Evolutionary conservation across 2,888 invertebrate species (phyloP).

Genomic region (Aspidiotus rigidus): DNA sequence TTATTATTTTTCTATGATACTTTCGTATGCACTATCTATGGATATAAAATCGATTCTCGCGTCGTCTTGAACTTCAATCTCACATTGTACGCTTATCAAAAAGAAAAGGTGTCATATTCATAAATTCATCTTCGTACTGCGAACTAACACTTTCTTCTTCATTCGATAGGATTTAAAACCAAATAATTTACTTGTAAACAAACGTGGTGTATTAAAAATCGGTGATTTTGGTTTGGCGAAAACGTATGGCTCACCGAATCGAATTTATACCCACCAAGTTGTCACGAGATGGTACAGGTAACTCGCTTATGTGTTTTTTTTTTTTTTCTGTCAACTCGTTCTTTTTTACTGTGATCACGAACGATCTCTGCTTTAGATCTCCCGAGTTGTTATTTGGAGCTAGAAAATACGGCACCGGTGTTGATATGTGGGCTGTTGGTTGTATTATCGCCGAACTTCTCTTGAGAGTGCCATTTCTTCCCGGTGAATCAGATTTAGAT

Average conservation of each 20-base stretch:
- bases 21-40: no score
- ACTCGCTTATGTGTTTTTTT: conserved; percentile 32
- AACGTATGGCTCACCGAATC: conserved; percentile 90
- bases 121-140: background rate
- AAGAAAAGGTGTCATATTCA: no score
- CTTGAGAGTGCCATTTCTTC: conserved; percentile 82
- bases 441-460: conserved; percentile 93
- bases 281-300: conserved; percentile 89
- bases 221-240: conserved; percentile 99
- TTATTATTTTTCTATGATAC: no score
- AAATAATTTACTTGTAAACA: conserved; percentile 91
- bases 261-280: conserved; percentile 95
- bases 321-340: background rate
- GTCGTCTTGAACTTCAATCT: no score
- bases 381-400: conserved; percentile 95
- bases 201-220: conserved; percentile 85
- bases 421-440: conserved; percentile 99
- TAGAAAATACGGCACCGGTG: conserved; percentile 84
- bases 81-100: no score
- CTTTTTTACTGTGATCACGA: background rate
- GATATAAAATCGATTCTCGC: no score
- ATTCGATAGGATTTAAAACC: conserved; percentile 75
- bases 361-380: conserved; percentile 47
- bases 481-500: conserved; percentile 94
- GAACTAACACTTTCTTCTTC: background rate